A percentile compares a stretch with the other conserved stretches of the same genome.
These are phyloP conservation scores for Tanytarsus gracilentus DNA, from an alignment of 2,888 invertebrate genomes.

Conservation along the genomic window DNA sequence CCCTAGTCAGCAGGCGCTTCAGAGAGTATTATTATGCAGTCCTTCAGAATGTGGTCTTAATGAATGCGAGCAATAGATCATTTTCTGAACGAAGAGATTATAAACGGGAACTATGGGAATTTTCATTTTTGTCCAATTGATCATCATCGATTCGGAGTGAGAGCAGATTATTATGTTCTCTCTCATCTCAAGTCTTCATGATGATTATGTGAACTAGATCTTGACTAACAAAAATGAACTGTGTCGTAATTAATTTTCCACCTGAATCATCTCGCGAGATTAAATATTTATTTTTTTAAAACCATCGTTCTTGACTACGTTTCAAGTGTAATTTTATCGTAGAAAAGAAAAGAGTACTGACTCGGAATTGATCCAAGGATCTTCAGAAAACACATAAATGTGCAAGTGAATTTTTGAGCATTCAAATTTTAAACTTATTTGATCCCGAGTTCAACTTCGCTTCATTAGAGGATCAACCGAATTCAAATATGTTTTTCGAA, in stretches of 20 bases:
- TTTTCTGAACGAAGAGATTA: slow-evolving; percentile 8
- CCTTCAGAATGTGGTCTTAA: slow-evolving; percentile 11
- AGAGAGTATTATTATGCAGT: slow-evolving; percentile 15
- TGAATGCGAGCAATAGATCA: slow-evolving; percentile 22
- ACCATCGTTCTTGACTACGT: not conserved
- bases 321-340: not conserved
- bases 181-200: no score
- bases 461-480: no score
- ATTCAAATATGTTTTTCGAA: no score
- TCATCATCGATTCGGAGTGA: no score
- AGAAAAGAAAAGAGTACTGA: no score
- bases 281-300: not conserved
- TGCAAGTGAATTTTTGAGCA: no score
- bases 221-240: slow-evolving; percentile 24
- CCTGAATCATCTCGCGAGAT: slow-evolving; percentile 26
- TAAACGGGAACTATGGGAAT: slow-evolving; percentile 28
- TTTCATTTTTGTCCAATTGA: slow-evolving; percentile 22
- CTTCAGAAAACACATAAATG: no score
- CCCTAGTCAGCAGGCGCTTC: slow-evolving; percentile 27
- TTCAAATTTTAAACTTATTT: no score
- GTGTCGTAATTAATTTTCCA: slow-evolving; percentile 27
- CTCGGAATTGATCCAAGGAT: no score
- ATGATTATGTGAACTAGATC: slow-evolving; percentile 28
- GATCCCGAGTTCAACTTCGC: no score
- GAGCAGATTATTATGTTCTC: no score